A percentile compares a stretch with the other conserved stretches of the same genome.
These are phyloP conservation scores for Nannobrachium achirus DNA, from an alignment of 2,113 vertebrate genomes.

Conservation along the genomic window DNA sequence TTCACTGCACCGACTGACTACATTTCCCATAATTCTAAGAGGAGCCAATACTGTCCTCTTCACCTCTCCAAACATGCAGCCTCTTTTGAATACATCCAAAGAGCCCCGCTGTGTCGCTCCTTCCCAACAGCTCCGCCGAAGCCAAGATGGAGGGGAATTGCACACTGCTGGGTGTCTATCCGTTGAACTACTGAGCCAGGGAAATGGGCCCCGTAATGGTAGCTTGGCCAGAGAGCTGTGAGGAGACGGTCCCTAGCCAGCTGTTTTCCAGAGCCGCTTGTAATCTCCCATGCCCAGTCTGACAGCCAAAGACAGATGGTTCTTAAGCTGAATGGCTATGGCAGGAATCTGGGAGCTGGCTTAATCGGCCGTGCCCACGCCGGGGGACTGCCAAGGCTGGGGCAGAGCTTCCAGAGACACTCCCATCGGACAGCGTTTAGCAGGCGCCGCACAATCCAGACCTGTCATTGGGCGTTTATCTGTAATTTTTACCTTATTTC, in stretches of 20 bases:
- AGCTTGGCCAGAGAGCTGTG: constrained; percentile 74
- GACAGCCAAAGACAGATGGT: constrained; percentile 80
- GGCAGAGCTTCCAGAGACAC: constrained; percentile 56
- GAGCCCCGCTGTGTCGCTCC: constrained; percentile 30
- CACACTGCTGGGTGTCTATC: constrained; percentile 63
- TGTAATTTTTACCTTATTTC: constrained; percentile 60
- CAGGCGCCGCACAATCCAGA: constrained; percentile 39
- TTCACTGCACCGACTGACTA: neutral
- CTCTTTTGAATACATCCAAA: neutral
- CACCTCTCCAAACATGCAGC: constrained; percentile 18
- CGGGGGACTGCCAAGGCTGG: constrained; percentile 71
- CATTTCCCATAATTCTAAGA: constrained; percentile 11
- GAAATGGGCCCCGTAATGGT: constrained; percentile 76
- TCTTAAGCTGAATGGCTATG: constrained; percentile 79
- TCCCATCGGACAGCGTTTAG: constrained; percentile 60
- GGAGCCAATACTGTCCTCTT: constrained; percentile 23
- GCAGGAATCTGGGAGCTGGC: constrained; percentile 69
- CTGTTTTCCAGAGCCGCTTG: constrained; percentile 74
- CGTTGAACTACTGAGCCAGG: constrained; percentile 72
- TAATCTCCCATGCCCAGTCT: constrained; percentile 77
- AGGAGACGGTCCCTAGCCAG: constrained; percentile 73
- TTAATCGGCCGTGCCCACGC: constrained; percentile 68
- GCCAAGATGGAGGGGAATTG: constrained; percentile 62
- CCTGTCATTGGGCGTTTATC: constrained; percentile 54
- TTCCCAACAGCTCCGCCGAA: constrained; percentile 42